These are phyloP conservation scores for Dissostichus mawsoni DNA, from an alignment of 2,113 vertebrate genomes.

Conservation along the genomic window DNA sequence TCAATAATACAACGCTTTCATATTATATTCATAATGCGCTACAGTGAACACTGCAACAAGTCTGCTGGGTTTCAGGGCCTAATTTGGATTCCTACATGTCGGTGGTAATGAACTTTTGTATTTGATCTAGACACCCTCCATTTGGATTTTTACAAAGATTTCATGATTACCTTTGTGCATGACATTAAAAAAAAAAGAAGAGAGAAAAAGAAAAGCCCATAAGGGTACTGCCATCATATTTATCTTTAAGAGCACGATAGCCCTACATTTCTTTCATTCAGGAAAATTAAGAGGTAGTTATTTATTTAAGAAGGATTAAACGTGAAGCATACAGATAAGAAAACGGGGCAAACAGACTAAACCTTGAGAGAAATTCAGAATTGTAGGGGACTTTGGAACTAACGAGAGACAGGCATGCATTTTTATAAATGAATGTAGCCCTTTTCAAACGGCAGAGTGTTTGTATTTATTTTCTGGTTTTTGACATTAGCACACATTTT, in stretches of 20 bases:
- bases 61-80: conserved; percentile 72
- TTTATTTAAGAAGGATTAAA: conserved; percentile 1
- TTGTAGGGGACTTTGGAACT: neutral
- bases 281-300: neutral
- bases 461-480: too few species aligned
- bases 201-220: conserved; percentile 40
- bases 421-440: neutral
- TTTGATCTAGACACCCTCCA: conserved; percentile 70
- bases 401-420: neutral
- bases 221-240: neutral
- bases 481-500: neutral
- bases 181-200: conserved; percentile 61
- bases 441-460: neutral
- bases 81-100: conserved; percentile 74
- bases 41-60: conserved; percentile 68
- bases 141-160: conserved; percentile 65
- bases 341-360: neutral
- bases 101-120: conserved; percentile 73
- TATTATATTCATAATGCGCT: conserved; percentile 79
- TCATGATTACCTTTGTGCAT: conserved; percentile 56
- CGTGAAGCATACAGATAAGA: neutral
- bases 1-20: conserved; percentile 79
- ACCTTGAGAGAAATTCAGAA: neutral
- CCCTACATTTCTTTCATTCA: neutral
- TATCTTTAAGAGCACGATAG: neutral